These are phyloP conservation scores for Cosmopolites sordidus DNA, from an alignment of 2,888 invertebrate genomes.

Conservation along the genomic window DNA sequence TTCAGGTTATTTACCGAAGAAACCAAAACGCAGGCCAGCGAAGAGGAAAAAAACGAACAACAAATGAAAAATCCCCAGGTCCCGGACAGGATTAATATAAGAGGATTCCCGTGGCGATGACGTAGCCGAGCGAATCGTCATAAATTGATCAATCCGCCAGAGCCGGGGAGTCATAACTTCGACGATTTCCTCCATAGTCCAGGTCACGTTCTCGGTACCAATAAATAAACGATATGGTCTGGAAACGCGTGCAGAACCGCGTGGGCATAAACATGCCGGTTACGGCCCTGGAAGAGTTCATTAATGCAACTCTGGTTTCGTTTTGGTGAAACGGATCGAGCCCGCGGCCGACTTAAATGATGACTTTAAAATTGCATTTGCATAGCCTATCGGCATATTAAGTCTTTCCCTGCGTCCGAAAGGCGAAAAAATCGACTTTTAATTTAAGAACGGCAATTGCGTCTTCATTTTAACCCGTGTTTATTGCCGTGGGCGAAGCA, in stretches of 20 bases:
- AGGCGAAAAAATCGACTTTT: neutral
- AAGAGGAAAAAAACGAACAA: no score
- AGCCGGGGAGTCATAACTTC: neutral
- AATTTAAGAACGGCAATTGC: neutral
- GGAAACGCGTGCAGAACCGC: slow-evolving; percentile 46
- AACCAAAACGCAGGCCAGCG: no score
- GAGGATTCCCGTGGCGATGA: slow-evolving; percentile 23
- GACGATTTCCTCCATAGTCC: slow-evolving; percentile 35
- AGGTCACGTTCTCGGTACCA: slow-evolving; percentile 48
- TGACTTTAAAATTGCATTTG: slow-evolving; percentile 49
- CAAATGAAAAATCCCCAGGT: neutral
- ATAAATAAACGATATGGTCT: slow-evolving; percentile 50
- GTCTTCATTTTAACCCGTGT: neutral
- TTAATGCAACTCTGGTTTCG: slow-evolving; percentile 45
- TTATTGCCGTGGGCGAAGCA: no score
- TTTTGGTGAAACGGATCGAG: slow-evolving; percentile 47
- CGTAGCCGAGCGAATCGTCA: slow-evolving; percentile 1
- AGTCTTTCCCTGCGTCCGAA: slow-evolving; percentile 8
- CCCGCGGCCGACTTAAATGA: slow-evolving; percentile 46
- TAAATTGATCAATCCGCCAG: slow-evolving; percentile 22
- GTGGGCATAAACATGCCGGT: slow-evolving; percentile 49
- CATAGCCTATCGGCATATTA: slow-evolving; percentile 36
- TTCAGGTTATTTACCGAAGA: no score
- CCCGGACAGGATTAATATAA: neutral
- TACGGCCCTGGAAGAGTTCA: slow-evolving; percentile 48